Evolutionary conservation across 1,140 invertebrate genomes (phyloP).

Genomic region (Brachionus sp.): DNA sequence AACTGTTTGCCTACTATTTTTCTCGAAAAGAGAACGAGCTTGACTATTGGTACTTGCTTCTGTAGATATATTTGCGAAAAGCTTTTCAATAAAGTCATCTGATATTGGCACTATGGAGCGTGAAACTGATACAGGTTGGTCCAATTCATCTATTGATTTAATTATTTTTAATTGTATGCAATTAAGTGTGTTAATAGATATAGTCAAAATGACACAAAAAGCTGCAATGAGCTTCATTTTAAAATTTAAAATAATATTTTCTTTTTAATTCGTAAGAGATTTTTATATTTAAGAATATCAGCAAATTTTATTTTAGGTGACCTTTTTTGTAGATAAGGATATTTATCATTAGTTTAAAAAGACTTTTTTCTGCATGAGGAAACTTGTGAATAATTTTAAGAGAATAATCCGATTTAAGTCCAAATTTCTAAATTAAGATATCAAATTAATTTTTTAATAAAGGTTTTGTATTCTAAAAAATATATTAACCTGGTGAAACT

Average conservation of each 20-base stretch:
- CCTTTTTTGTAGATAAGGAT: background rate
- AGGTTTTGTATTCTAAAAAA: background rate
- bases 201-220: background rate
- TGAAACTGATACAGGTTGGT: background rate
- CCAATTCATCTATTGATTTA: background rate
- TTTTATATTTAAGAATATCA: conserved; percentile 14
- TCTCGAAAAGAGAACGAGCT: background rate
- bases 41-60: background rate
- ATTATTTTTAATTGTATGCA: conserved; percentile 19
- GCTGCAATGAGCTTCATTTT: conserved; percentile 7
- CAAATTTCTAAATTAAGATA: background rate
- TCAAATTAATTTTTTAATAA: background rate
- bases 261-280: background rate
- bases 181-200: background rate
- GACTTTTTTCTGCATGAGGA: background rate
- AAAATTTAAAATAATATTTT: background rate
- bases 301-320: conserved; percentile 15
- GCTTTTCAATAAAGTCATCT: background rate
- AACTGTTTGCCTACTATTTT: background rate
- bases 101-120: background rate
- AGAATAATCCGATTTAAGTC: background rate
- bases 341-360: conserved; percentile 3
- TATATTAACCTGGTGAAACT: background rate
- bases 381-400: background rate
- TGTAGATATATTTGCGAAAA: background rate